Evolutionary conservation across 2,113 vertebrate species (phyloP).

Genomic region (Eidolon helvum): DNA sequence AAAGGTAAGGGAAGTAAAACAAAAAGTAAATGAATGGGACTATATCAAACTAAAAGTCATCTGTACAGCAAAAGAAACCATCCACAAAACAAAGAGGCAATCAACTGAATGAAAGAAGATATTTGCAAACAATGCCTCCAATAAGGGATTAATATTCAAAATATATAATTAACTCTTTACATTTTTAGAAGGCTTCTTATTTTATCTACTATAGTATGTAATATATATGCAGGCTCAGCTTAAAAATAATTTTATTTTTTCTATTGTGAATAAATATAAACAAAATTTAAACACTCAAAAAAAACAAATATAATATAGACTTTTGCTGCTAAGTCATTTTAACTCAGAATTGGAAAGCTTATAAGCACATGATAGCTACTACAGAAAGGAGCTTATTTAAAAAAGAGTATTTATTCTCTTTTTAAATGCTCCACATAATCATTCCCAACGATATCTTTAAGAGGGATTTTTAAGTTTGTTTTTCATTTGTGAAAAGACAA

Average conservation of each 20-base stretch:
- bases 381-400: neutral
- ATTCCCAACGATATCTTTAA: neutral
- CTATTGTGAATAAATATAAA: neutral
- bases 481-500: neutral
- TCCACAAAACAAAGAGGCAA: no score
- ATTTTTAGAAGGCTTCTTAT: neutral
- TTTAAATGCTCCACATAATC: neutral
- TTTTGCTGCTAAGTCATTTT: neutral
- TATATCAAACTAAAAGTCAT: no score
- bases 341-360: neutral
- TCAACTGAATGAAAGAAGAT: no score
- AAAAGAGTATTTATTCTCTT: neutral
- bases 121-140: no score
- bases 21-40: no score
- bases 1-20: no score
- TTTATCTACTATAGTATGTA: neutral
- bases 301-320: neutral
- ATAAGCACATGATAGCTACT: neutral
- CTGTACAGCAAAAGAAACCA: no score
- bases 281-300: neutral
- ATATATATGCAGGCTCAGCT: neutral
- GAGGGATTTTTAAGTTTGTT: neutral
- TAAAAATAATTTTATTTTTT: neutral
- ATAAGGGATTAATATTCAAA: no score
- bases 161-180: neutral